Percentiles rank a stretch among this genome's conserved stretches.
Evolutionary conservation across 2,797 vertebrate genomes (phyloP).

Genomic region (Spondyliosoma cantharus): DNA sequence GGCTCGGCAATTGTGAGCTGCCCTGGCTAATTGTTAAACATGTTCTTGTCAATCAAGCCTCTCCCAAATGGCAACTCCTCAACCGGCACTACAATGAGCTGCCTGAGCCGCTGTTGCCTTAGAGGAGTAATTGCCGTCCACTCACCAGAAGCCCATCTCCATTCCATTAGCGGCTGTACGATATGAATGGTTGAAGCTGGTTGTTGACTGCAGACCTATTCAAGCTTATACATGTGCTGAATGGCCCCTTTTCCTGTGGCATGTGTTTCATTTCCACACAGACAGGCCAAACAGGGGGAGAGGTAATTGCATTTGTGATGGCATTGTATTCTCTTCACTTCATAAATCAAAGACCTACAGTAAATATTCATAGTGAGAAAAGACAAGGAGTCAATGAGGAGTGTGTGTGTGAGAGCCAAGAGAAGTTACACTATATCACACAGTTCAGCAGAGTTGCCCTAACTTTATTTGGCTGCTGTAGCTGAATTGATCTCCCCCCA

Average conservation of each 20-base stretch:
- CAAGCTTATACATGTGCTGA: constrained; percentile 54
- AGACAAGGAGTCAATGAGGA: constrained; percentile 24
- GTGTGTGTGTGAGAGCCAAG: constrained; percentile 20
- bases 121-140: constrained; percentile 66
- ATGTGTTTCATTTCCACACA: constrained; percentile 61
- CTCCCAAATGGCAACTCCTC: constrained; percentile 70
- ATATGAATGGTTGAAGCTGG: constrained; percentile 61
- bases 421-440: constrained; percentile 39
- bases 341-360: constrained; percentile 47
- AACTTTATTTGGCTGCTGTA: constrained; percentile 57
- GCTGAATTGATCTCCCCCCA: constrained; percentile 48
- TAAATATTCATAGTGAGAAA: constrained; percentile 43
- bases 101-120: constrained; percentile 47
- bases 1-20: constrained; percentile 56
- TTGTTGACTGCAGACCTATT: constrained; percentile 65
- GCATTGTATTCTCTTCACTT: constrained; percentile 49
- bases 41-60: constrained; percentile 82
- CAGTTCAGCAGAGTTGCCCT: constrained; percentile 51
- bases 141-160: constrained; percentile 59
- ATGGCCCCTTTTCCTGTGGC: constrained; percentile 35
- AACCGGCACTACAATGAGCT: constrained; percentile 60
- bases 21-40: constrained; percentile 81
- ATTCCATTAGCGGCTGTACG: constrained; percentile 70
- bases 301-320: constrained; percentile 66
- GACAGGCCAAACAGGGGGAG: constrained; percentile 44